Base-by-base conservation (phyloP, 2,888 invertebrate species). In the Quadriops clusia region DNA sequence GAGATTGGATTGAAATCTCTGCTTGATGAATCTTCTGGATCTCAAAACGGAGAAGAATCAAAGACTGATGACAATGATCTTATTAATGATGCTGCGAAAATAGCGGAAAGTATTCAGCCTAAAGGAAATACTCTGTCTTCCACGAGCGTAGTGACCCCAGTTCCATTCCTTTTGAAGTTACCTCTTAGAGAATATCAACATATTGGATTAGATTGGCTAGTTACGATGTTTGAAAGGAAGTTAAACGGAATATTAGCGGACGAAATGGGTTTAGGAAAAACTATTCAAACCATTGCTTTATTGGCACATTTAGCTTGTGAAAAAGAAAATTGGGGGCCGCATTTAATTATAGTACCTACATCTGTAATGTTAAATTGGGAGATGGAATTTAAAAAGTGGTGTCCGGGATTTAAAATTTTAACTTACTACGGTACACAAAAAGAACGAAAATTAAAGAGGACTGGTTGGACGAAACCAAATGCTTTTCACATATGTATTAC, bases 321-420 rank as follows among this genome's bases (percentile, higher is more conserved):
- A 51, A 80, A 80, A 52, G 73, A 70, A 43, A 81, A 90, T 56
- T 99, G 98, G 98, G 98, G 98, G 17, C 98, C 98, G 31, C 98
- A 98, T 71, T 70, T 98, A 13, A 93, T 98, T 44, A 86, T 98
- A 39, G 98, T 99, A 43, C 98, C 98, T 36, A 98, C 98, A 9
- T 95, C 95, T 43, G 97, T 99, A 28, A 94, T 98, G 84, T 72
- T 98, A 38, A 99, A 99, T 65, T 98, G 98, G 98, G 98, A 99
- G 67, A 91, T 97, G 89, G 98, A 98, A 64, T 86, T 94, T 55
- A 97, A 98, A 63, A 97, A 97, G 62, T 99, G 98, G 98, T 97
- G 95, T 61, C 98, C 98, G 1, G 91, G 89, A 29, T 93, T 98
- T 60, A 98, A 99, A 70, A 90, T 98, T 51, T 72, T 99, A 43